phyloP scores from a whole-genome alignment of 2,888 invertebrate genomes.

The Drosophila sordidapex region DNA sequence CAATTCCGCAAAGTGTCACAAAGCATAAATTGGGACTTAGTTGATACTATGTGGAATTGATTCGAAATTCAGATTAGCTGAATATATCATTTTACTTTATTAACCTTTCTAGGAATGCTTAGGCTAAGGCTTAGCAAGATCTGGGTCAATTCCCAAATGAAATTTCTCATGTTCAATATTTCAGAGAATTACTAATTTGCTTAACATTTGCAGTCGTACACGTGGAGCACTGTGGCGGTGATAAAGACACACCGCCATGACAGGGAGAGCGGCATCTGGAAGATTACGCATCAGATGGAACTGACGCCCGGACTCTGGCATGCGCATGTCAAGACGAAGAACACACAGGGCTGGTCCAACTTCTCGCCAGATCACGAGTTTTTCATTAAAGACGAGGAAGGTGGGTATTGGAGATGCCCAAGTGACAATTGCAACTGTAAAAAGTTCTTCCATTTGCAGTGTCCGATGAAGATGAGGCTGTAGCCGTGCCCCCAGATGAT shows the following conservation, averaged over 20 bases:
- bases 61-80: not conserved
- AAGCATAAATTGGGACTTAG: constrained; percentile 9
- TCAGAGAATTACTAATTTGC: not conserved
- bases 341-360: constrained; percentile 82
- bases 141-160: not conserved
- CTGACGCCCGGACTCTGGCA: constrained; percentile 82
- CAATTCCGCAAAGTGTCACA: constrained; percentile 29
- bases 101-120: not conserved
- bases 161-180: not conserved
- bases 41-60: constrained; percentile 44
- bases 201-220: constrained; percentile 63
- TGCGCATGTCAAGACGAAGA: constrained; percentile 81
- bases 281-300: constrained; percentile 82
- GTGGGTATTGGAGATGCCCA: constrained; percentile 35
- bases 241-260: constrained; percentile 79
- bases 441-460: constrained; percentile 15
- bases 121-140: too few relatives aligned
- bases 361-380: constrained; percentile 81
- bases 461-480: constrained; percentile 29
- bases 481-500: constrained; percentile 68
- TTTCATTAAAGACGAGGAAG: constrained; percentile 64
- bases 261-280: constrained; percentile 81
- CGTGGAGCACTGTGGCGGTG: constrained; percentile 81
- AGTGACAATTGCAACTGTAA: not conserved
- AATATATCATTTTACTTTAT: not conserved